Percentiles rank a stretch among this genome's conserved stretches.
These are phyloP conservation scores for Pluvialis apricaria DNA, from an alignment of 2,113 vertebrate species.

Conservation along the genomic window DNA sequence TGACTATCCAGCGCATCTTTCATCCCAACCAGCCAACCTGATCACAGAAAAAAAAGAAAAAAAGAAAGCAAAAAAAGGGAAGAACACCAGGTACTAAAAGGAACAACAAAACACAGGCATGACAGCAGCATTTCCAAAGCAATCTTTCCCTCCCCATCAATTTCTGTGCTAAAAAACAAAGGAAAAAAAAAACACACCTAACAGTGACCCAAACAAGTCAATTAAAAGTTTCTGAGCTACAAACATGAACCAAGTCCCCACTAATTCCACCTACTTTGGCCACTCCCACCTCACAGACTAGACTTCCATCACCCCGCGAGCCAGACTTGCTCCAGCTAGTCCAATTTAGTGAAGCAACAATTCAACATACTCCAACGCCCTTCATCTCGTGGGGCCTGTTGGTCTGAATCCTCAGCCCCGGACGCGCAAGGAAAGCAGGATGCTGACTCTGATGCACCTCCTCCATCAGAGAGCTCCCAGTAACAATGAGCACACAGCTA, in stretches of 20 bases:
- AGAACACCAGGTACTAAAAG: background rate
- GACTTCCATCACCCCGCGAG: fast-evolving
- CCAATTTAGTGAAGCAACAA: slow-evolving; percentile 38
- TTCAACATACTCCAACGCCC: slow-evolving; percentile 20
- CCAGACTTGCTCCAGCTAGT: background rate
- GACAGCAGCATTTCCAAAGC: background rate
- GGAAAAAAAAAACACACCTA: background rate
- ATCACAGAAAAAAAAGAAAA: background rate
- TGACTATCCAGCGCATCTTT: background rate
- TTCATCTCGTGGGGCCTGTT: background rate
- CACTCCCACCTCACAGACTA: background rate
- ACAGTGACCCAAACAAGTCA: background rate
- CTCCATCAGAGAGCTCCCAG: background rate
- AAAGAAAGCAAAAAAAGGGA: too few species aligned
- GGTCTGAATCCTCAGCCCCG: background rate
- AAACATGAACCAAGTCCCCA: background rate
- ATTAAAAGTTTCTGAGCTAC: background rate
- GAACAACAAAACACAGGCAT: background rate
- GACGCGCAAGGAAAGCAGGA: fast-evolving
- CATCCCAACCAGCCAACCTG: background rate
- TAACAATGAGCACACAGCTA: background rate
- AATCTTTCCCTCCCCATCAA: background rate
- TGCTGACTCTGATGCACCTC: background rate
- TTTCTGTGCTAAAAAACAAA: background rate
- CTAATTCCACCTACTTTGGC: background rate